These are phyloP conservation scores for Haliclona indistincta DNA, from an alignment of 37 sponge, comb jelly and placozoan species.

Conservation along the genomic window DNA sequence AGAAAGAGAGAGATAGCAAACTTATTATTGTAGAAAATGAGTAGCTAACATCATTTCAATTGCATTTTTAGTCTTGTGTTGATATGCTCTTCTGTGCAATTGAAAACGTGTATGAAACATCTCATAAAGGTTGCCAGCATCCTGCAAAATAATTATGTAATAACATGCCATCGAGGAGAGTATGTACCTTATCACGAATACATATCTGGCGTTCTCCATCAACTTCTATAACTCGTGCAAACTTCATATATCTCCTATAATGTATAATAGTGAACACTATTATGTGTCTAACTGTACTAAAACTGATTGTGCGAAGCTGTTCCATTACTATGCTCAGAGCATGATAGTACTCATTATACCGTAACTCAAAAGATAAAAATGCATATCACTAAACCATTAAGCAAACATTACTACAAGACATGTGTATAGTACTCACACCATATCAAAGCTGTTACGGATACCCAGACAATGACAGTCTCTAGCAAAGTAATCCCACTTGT, in stretches of 20 bases:
- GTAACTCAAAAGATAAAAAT: too few relatives aligned
- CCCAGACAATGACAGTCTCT: constrained; percentile 92
- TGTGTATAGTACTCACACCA: too few relatives aligned
- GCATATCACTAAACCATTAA: too few relatives aligned
- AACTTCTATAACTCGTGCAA: constrained; percentile 82
- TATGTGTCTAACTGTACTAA: too few relatives aligned
- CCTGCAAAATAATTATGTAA: constrained; percentile 68
- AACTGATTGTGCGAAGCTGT: too few relatives aligned
- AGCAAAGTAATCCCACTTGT: constrained; percentile 99
- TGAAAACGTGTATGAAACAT: constrained; percentile 91
- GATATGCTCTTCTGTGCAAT: constrained; percentile 92
- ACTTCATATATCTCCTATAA: constrained; percentile 74
- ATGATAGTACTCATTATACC: too few relatives aligned
- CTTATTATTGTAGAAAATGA: too few relatives aligned
- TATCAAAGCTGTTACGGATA: constrained; percentile 85
- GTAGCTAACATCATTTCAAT: constrained; percentile 82
- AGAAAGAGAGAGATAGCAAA: too few relatives aligned
- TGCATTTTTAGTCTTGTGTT: constrained; percentile 82
- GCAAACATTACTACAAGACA: too few relatives aligned
- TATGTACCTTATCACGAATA: constrained; percentile 85
- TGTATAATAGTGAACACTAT: too few relatives aligned
- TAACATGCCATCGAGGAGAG: too few relatives aligned
- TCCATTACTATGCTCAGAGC: too few relatives aligned
- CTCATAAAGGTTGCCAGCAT: constrained; percentile 89
- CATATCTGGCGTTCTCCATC: constrained; percentile 77